phyloP scores from a whole-genome alignment of 2,888 invertebrate species.

The Helleia helle region DNA sequence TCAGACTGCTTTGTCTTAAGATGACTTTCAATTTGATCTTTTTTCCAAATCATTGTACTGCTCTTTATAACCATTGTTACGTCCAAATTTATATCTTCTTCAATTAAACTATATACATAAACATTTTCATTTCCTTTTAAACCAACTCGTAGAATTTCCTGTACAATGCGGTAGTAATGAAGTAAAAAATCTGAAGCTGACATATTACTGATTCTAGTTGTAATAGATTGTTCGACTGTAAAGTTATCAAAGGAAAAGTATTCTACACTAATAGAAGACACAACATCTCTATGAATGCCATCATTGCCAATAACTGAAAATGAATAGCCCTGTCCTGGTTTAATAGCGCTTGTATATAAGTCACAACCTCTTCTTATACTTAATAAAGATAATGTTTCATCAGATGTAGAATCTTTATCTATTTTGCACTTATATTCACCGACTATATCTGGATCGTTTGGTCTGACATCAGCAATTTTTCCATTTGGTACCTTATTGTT shows the following conservation, averaged over 20 bases:
- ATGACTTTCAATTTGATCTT: conserved; percentile 77
- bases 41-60: conserved; percentile 75
- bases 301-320: conserved; percentile 91
- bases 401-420: conserved; percentile 77
- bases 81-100: conserved; percentile 78
- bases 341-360: conserved; percentile 82
- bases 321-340: conserved; percentile 81
- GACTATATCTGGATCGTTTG: conserved; percentile 91
- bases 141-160: conserved; percentile 80
- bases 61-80: conserved; percentile 80
- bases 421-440: conserved; percentile 93
- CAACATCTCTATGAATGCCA: conserved; percentile 88
- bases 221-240: conserved; percentile 88
- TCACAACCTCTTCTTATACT: conserved; percentile 86
- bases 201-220: conserved; percentile 82
- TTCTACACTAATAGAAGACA: conserved; percentile 89
- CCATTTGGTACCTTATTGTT: conserved; percentile 83
- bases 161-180: conserved; percentile 81
- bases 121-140: conserved; percentile 78
- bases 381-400: conserved; percentile 74
- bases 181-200: conserved; percentile 84
- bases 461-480: conserved; percentile 93
- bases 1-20: conserved; percentile 78
- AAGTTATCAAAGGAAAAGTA: conserved; percentile 85
- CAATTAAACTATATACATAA: conserved; percentile 83